Conservation (phyloP, 2,888 invertebrate species). For the Leptinotarsa haldemani region DNA sequence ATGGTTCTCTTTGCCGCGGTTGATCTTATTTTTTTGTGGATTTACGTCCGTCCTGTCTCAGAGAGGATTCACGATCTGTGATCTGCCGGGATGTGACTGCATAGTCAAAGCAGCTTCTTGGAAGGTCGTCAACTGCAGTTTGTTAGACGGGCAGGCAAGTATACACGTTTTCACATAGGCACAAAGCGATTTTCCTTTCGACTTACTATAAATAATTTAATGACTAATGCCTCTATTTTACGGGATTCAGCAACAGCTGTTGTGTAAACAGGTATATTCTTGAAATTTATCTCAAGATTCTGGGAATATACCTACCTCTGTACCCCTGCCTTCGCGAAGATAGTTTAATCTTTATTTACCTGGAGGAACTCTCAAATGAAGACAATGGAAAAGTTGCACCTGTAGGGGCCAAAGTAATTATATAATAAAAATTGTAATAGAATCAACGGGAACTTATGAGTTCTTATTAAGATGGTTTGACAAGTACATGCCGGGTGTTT, state of each 20-base stretch:
- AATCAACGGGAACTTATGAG: too few species aligned
- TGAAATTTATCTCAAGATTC: constrained; percentile 4
- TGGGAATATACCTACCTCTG: neutral
- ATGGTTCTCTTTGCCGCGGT: constrained; percentile 51
- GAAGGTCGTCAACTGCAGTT: constrained; percentile 75
- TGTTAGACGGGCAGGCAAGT: constrained; percentile 73
- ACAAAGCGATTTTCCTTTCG: neutral
- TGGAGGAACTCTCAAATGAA: neutral
- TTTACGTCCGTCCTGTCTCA: constrained; percentile 43
- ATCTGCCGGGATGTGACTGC: constrained; percentile 72
- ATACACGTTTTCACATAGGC: constrained; percentile 2
- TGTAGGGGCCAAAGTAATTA: too few species aligned
- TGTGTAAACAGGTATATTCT: constrained; percentile 15
- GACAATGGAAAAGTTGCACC: too few species aligned
- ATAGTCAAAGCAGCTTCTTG: constrained; percentile 69
- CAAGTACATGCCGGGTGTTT: too few species aligned
- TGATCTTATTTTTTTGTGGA: constrained; percentile 45
- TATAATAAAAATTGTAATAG: too few species aligned
- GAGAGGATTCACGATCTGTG: constrained; percentile 67
- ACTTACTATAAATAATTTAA: constrained; percentile 15
- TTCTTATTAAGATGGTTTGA: too few species aligned
- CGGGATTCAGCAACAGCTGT: neutral
- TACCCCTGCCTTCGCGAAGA: neutral
- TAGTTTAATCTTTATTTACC: neutral
- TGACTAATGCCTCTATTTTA: constrained; percentile 6